Base-by-base conservation (phyloP, 2,888 invertebrate species). In the Choristoneura rosaceana region DNA sequence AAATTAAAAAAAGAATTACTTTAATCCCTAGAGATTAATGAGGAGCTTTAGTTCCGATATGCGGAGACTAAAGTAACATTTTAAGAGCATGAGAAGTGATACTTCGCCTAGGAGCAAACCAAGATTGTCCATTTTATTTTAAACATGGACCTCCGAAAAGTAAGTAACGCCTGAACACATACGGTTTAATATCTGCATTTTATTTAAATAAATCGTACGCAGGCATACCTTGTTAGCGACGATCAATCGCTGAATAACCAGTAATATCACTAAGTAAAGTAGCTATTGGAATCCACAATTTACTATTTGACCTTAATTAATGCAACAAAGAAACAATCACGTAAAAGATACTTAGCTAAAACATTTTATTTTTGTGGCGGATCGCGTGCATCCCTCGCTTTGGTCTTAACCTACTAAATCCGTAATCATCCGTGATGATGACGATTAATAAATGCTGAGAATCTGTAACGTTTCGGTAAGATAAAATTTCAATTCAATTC, bases 321-420 rank as follows among this genome's bases (percentile, higher is more conserved):
- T 25, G 4, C 38, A 59, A 59, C n/a, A 59, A 59, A n/a, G 12
- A 33, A n/a, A 59, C n/a, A 38, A 38, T 60, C 60, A 38, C 38
- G 34, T 60, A 33, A 38, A 25, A 25, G 34, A 9, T n/a, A 14
- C 38, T 38, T 60, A 60, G 34, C 2, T 8, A 15, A 52, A 52
- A 17, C 52, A 17, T 55, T 25, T 45, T 5, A 41, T 59, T 59
- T 61, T 62, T n/a, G 41, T 55, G 14, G 17, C 3, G 63, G 47
- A 58, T 71, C 67, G 71, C 71, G 71, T 71, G 71, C 55, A 58
- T 33, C 25, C 52, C 52, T 47, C 58, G 62, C 71, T 67, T 71
- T 71, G 67, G 67, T 62, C n/a, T 58, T 68, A 25, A 17, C 45
- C 12, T 58, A 55, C 67, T 67, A 55, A 71, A 17, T 45, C 4